Evolutionary conservation across 1,140 invertebrate species (phyloP), one percentile per base, ranked within the genome.

Genomic region (Hycleus phaleratus): DNA sequence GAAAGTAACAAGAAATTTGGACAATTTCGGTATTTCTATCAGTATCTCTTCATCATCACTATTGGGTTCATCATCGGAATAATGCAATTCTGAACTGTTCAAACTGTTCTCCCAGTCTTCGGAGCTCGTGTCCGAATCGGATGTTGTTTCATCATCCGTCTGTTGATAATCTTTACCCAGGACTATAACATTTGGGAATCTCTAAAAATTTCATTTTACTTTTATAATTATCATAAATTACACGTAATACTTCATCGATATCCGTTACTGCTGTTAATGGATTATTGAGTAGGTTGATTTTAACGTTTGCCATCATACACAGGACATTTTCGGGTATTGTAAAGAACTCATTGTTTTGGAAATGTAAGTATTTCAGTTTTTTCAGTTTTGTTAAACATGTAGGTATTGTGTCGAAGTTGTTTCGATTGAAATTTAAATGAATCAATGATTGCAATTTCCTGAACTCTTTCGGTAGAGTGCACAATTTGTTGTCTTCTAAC

Each of bases 81-180:
- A 77, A 53, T 82, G 77, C 11, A 82, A 64, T 57, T 82, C 79
- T 4, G 79, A 80, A 54, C 79, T 81, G 46, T 78, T 76, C 3
- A 81, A 74, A 56, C 80, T 82, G 58, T 81, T 78, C 59, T 79
- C 81, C 81, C 80, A 82, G 57, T 82, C 80, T 26, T 77, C 74
- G 1, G 77, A 77, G 43, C 61, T 64, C 6, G 61, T 60, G 54
- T 69, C 67, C 1, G 75, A 78, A 47, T 78, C 77, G 6, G 71
- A 58, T 2, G 74, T 74, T 4, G 76, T 78, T 46, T 75, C 71
- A 10, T 75, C 56, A 12, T 76, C 72, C 48, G 59, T 38, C 18
- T 49, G 47, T 32, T 62, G 46, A 26, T 58, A 56, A 47, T 61
- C 56, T 44, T 46, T 52, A 42, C 62, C 62, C 54, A 62, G 54